phyloP scores from a whole-genome alignment of 1,140 invertebrate genomes.

The Euura saliciscinereae region DNA sequence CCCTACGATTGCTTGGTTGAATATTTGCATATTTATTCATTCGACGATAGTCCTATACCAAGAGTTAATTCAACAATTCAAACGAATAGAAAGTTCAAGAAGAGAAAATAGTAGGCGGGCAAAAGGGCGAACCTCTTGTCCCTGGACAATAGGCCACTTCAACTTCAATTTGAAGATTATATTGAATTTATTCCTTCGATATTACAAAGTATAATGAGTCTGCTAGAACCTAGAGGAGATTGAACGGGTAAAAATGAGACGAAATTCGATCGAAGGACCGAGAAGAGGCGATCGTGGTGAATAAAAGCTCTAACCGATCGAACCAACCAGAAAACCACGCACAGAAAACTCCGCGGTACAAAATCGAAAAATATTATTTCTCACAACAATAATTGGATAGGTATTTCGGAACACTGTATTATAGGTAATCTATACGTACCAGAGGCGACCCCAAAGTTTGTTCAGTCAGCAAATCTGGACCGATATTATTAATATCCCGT shows the following conservation, averaged over 20 bases:
- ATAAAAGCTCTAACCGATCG: constrained; percentile 1
- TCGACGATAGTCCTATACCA: no score
- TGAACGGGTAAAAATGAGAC: constrained; percentile 20
- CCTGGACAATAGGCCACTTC: constrained; percentile 7
- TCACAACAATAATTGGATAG: background rate
- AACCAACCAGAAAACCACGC: constrained; percentile 3
- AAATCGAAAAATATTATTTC: background rate
- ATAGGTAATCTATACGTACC: background rate
- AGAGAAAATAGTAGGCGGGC: background rate
- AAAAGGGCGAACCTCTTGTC: background rate
- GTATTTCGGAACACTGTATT: background rate
- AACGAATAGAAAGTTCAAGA: background rate
- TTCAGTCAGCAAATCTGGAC: background rate
- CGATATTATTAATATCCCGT: background rate
- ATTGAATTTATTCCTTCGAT: constrained; percentile 13
- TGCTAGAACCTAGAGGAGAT: constrained; percentile 4
- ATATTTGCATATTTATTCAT: no score
- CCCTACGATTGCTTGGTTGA: no score
- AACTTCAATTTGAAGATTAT: constrained; percentile 14
- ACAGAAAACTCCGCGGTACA: background rate
- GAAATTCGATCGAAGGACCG: constrained; percentile 14
- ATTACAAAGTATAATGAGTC: constrained; percentile 12
- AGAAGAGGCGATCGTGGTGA: constrained; percentile 10
- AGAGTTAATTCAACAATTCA: no score
- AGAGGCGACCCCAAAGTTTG: background rate